Conservation (phyloP, 2,113 vertebrate genomes). For the Noctilio leporinus region DNA sequence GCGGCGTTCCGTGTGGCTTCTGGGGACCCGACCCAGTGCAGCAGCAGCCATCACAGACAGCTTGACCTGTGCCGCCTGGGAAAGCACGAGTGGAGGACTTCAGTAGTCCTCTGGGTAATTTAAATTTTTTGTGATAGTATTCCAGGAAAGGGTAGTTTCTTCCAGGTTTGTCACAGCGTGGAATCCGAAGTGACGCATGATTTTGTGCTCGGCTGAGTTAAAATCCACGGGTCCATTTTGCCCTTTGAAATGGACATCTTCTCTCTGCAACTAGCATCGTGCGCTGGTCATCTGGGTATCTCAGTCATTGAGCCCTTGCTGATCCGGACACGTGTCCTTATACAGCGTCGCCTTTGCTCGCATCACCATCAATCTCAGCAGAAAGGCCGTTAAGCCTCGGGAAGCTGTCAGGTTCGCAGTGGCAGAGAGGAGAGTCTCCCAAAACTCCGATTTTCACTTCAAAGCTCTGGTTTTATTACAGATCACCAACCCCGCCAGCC, state of each 20-base stretch:
- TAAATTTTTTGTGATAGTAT: not conserved
- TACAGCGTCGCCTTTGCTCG: not conserved
- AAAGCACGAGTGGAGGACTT: not conserved
- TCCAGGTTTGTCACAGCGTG: not conserved
- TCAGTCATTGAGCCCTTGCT: not conserved
- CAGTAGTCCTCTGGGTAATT: not conserved
- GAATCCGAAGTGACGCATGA: not conserved
- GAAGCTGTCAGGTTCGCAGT: not conserved
- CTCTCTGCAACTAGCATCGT: no score
- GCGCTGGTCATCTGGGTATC: not conserved
- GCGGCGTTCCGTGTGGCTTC: no score
- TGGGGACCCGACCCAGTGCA: no score
- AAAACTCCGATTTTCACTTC: not conserved
- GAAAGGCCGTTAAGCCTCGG: not conserved
- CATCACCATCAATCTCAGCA: not conserved
- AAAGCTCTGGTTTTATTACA: not conserved
- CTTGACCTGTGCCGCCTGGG: no score
- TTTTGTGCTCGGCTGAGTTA: not conserved
- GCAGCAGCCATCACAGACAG: no score
- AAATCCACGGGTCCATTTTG: not conserved
- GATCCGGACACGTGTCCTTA: not conserved
- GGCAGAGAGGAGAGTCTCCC: not conserved
- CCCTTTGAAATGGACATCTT: not conserved
- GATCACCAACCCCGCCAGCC: not conserved
- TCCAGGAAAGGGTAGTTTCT: not conserved